Base-by-base conservation (phyloP, 2,113 vertebrate genomes). In the Sardina pilchardus region DNA sequence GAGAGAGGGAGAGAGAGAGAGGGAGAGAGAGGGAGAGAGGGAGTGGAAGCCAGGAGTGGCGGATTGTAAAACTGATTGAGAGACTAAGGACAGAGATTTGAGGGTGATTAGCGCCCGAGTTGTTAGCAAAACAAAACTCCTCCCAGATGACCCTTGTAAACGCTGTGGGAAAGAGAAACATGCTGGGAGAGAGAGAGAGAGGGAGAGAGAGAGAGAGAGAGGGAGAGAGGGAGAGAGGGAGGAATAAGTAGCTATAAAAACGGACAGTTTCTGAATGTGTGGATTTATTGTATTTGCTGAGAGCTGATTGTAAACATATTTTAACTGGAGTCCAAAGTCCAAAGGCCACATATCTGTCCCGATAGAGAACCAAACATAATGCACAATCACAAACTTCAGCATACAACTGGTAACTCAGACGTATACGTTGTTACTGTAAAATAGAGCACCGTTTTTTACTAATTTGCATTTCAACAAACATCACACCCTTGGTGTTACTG, bases 211-310 rank as follows among this genome's bases (percentile, higher is more conserved):
- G 53, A 4, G 59, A 83, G 85, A 82, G 85, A 81, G 67, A 42
- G 30, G 48, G 75, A 81, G 42, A 67, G 19, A 85, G 24, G 82
- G 86, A 86, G 26, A 84, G 56, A 84, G 9, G 12, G 1, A 24
- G 63, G 17, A 24, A n/a, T 4, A 67, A 85, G 87, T 48, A 8
- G 8, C 67, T 88, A 78, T 88, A 91, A 71, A 78, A 78, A 36
- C 71, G 17, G 71, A 14, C 26, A 17, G 30, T 24, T 19, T 21
- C 19, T 36, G 71, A 17, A 12, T 78, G 34, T 36, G 30, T 78
- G 30, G 71, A 78, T 78, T 36, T 78, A 78, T 78, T 78, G 30
- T 3, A 34, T 36, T 78, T 34, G 34, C 67, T 75, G 67, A 75
- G 71, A 36, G 17, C 30, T 34, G 71, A 24, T 19, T 16, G 26